Evolutionary conservation across 92 coral and sea anemone genomes (phyloP).

Genomic region (Diadumene lineata): DNA sequence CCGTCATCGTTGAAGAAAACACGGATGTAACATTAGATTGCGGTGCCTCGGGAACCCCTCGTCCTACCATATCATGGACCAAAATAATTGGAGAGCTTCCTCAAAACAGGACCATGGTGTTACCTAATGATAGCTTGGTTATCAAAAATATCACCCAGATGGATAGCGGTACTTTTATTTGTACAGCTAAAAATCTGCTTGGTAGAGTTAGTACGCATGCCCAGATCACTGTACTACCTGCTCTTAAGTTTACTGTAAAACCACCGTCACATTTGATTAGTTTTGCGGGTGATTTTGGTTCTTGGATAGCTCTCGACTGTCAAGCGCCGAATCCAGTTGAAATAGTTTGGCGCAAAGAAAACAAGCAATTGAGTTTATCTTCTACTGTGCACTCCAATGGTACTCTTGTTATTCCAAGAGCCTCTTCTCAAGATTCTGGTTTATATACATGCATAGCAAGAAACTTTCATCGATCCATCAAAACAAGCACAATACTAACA

Average conservation of each 20-base stretch:
- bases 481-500: conserved; percentile 31
- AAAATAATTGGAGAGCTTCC: conserved; percentile 23
- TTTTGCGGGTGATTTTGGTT: neutral
- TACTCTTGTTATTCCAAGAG: conserved; percentile 19
- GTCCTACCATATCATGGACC: conserved; percentile 27
- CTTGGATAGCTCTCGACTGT: conserved; percentile 15
- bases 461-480: conserved; percentile 32
- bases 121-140: conserved; percentile 12
- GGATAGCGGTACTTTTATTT: conserved; percentile 30
- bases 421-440: conserved; percentile 7
- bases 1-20: conserved; percentile 41
- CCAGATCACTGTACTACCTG: conserved; percentile 19
- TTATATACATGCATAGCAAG: conserved; percentile 43
- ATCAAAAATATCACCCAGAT: conserved; percentile 1
- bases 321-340: conserved; percentile 21
- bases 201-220: conserved; percentile 30
- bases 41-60: conserved; percentile 42
- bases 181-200: conserved; percentile 25
- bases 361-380: conserved; percentile 9
- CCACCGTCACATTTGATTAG: conserved; percentile 17
- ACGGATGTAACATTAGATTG: conserved; percentile 24
- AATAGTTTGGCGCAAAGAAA: conserved; percentile 27
- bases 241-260: conserved; percentile 22
- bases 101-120: conserved; percentile 5
- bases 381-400: conserved; percentile 23